These are phyloP conservation scores for Typhlomys cinereus DNA, from an alignment of 2,113 vertebrate species.

Conservation along the genomic window DNA sequence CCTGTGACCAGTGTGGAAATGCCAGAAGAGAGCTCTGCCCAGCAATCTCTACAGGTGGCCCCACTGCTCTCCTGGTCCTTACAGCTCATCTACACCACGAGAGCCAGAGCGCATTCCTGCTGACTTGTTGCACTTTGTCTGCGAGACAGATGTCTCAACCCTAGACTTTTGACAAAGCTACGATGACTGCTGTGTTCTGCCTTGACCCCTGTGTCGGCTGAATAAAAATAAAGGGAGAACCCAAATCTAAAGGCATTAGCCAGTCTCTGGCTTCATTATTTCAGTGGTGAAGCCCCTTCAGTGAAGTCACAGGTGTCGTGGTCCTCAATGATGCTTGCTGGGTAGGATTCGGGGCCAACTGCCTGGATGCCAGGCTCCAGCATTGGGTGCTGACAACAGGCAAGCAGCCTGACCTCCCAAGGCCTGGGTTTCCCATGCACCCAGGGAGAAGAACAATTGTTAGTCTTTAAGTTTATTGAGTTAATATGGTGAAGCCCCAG, in stretches of 20 bases:
- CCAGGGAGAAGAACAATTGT: background rate
- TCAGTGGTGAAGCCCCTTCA: background rate
- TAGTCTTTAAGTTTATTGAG: background rate
- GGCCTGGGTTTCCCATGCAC: background rate
- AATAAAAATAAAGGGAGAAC: background rate
- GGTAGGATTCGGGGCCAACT: background rate
- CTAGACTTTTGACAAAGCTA: background rate
- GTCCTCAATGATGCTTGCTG: background rate
- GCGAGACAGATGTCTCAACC: background rate
- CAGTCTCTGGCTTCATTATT: background rate
- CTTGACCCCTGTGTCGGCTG: too few relatives aligned
- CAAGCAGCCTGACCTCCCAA: background rate
- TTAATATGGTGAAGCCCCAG: too few relatives aligned
- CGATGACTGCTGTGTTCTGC: background rate
- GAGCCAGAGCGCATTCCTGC: background rate
- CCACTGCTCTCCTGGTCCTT: background rate
- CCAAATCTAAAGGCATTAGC: background rate
- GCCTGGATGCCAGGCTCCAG: background rate
- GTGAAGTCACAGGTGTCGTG: background rate
- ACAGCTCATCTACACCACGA: too few relatives aligned
- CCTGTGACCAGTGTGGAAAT: background rate
- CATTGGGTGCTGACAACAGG: background rate
- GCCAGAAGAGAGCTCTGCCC: background rate
- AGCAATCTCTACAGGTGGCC: background rate
- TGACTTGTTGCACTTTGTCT: too few relatives aligned